These are phyloP conservation scores for Alces alces DNA, from an alignment of 2,113 vertebrate species.

Conservation along the genomic window DNA sequence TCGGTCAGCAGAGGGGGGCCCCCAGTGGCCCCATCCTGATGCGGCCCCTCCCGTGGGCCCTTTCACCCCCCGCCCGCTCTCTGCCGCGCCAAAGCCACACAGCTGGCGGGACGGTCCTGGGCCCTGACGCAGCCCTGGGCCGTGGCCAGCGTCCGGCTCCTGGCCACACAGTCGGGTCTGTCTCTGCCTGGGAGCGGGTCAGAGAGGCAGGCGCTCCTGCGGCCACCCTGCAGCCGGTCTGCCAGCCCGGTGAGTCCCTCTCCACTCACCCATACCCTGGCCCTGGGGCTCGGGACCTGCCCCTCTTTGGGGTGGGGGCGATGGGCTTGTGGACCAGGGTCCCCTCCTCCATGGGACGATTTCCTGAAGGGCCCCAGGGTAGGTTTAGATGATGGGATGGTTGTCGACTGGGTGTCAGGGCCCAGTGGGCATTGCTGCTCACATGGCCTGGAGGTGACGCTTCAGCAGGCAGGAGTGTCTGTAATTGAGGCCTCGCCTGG, in stretches of 20 bases:
- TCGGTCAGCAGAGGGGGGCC: background rate
- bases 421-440: background rate
- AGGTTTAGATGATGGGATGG: background rate
- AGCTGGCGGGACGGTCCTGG: background rate
- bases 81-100: background rate
- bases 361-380: background rate
- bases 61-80: background rate
- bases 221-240: background rate
- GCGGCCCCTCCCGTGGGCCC: accelerated
- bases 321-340: accelerated
- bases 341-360: background rate
- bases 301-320: background rate
- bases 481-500: background rate
- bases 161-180: background rate
- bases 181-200: background rate
- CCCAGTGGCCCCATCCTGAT: accelerated
- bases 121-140: background rate
- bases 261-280: background rate
- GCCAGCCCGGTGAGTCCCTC: background rate
- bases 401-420: background rate
- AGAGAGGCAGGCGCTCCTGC: background rate
- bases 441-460: accelerated
- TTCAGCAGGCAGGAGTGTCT: background rate
- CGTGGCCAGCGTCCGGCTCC: accelerated
- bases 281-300: background rate